Conservation (phyloP, 1,140 invertebrate species). For the Musca vetustissima region DNA sequence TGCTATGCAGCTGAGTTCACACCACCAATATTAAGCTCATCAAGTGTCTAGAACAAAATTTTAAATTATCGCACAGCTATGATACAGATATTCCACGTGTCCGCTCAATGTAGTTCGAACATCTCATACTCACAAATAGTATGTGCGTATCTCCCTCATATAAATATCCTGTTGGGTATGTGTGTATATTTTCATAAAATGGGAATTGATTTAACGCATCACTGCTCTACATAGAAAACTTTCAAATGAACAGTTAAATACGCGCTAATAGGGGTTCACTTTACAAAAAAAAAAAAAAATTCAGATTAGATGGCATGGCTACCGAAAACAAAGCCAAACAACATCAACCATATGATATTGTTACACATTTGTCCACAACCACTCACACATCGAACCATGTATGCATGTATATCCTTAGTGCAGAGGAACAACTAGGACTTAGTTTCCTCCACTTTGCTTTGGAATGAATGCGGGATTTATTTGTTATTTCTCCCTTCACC, state of each 20-base stretch:
- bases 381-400: neutral
- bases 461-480: neutral
- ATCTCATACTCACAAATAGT: too few species aligned
- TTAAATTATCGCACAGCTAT: too few species aligned
- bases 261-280: constrained; percentile 55
- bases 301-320: neutral
- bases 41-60: too few species aligned
- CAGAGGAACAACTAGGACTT: neutral
- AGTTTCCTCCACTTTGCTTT: neutral
- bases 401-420: neutral
- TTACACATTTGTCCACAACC: constrained; percentile 1
- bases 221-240: constrained; percentile 51
- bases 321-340: neutral
- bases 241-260: constrained; percentile 56
- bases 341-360: neutral
- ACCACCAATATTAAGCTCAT: too few species aligned
- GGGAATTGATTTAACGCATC: constrained; percentile 52
- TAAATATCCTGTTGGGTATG: neutral
- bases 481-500: too few species aligned
- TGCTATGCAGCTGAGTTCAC: too few species aligned
- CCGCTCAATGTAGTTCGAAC: too few species aligned
- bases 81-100: too few species aligned
- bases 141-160: too few species aligned
- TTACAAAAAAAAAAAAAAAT: constrained; percentile 38
- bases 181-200: constrained; percentile 4